Base-by-base conservation (phyloP, 2,797 vertebrate species). In the Naso thynnoides region DNA sequence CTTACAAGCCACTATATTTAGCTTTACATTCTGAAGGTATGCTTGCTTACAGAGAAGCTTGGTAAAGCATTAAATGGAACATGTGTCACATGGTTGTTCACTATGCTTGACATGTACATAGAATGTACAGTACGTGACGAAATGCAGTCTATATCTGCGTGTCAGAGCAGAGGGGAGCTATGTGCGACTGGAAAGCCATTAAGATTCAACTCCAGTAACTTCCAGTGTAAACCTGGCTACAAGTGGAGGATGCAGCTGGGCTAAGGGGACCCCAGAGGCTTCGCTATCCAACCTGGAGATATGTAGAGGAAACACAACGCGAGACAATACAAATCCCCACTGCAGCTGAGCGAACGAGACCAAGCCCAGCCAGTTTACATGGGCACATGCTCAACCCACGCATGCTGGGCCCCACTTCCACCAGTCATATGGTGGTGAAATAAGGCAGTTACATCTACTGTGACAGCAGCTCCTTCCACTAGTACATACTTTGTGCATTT, bases 211-310 rank as follows among this genome's bases (percentile, higher is more conserved):
- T 81, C 81, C 77, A 84, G 82, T 69, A 64, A 84, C 86, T 78
- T 89, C 82, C 85, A 82, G 71, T 64, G 80, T 76, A 82, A 88
- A 88, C 86, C 84, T 86, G 84, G 79, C 88, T 85, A 81, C 78
- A 81, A 82, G 79, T 54, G 66, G 86, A 90, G 88, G 86, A 91
- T 87, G 86, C 88, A 91, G 91, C 92, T 88, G 91, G 79, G 79
- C 83, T 76, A 69, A 86, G 82, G 84, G 77, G 81, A 87, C 88
- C 88, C 88, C 61, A 69, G 82, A 86, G 88, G 81, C 81, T 81
- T 66, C 56, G 64, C 81, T 70, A 63, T 80, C 76, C 63, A 77
- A 80, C 80, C 64, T 55, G 66, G 79, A 88, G 86, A 81, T 76
- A 78, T 84, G 83, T 75, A 76, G 79, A 78, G 88, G 77, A 88